Conservation (phyloP, 1,140 invertebrate genomes). For the Hormaphis cornu region DNA sequence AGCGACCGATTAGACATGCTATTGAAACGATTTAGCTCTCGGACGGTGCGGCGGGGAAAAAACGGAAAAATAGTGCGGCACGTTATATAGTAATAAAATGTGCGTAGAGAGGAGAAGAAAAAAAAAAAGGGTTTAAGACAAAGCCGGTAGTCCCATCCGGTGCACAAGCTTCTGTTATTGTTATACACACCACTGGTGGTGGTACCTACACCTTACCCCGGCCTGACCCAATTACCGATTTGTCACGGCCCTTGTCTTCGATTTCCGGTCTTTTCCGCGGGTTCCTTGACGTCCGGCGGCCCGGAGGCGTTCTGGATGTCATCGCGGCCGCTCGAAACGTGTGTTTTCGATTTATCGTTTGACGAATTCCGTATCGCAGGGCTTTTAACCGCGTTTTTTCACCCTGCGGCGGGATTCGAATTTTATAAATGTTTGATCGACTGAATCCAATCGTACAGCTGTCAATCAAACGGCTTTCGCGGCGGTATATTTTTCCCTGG, state of each 20-base stretch:
- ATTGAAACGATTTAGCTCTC: conserved; percentile 28
- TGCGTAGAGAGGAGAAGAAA: not conserved
- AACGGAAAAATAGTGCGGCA: not conserved
- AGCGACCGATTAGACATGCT: conserved; percentile 32
- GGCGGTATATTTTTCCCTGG: too few relatives aligned
- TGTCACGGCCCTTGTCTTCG: conserved; percentile 31
- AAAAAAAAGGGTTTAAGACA: conserved; percentile 29
- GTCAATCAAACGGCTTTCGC: too few relatives aligned
- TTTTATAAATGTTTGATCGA: too few relatives aligned
- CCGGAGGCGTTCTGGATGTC: not conserved
- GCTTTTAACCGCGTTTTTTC: too few relatives aligned
- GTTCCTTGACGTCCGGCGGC: conserved; percentile 9
- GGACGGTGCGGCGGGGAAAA: not conserved
- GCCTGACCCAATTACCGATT: conserved; percentile 31
- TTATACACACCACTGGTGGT: too few relatives aligned
- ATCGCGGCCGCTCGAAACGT: too few relatives aligned
- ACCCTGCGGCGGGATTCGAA: too few relatives aligned
- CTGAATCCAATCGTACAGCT: too few relatives aligned
- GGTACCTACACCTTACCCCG: too few relatives aligned
- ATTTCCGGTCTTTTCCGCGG: conserved; percentile 17
- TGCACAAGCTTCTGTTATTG: too few relatives aligned
- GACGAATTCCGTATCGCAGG: too few relatives aligned
- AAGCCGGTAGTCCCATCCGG: conserved; percentile 6
- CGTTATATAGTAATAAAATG: conserved; percentile 8
- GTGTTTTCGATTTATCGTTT: too few relatives aligned